A percentile compares a stretch with the other conserved stretches of the same genome.
Conservation (phyloP, 2,888 invertebrate species). For the Drosophila demipolita region DNA sequence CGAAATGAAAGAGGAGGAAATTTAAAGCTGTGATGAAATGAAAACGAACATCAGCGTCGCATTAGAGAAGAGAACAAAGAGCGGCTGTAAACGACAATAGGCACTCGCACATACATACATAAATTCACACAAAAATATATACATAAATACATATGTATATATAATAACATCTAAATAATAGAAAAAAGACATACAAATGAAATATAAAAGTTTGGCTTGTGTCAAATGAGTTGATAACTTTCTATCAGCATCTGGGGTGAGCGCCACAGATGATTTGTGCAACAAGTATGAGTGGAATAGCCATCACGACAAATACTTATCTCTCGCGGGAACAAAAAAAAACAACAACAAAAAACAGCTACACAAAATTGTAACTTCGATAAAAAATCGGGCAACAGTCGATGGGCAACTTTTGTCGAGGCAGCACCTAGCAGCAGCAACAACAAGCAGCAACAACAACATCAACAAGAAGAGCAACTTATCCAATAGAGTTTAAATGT, state of each 20-base stretch:
- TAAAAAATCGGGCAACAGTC: constrained; percentile 23
- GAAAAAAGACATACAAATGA: constrained; percentile 40
- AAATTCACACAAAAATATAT: not conserved
- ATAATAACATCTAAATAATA: constrained; percentile 2
- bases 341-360: not conserved
- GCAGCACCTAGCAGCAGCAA: constrained; percentile 19
- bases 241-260: constrained; percentile 29
- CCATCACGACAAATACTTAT: constrained; percentile 18
- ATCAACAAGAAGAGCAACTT: constrained; percentile 13
- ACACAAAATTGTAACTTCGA: constrained; percentile 20
- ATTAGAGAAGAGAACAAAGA: constrained; percentile 23
- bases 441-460: constrained; percentile 2
- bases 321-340: constrained; percentile 25
- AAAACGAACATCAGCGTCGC: constrained; percentile 16
- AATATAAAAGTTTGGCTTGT: constrained; percentile 51
- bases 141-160: not conserved
- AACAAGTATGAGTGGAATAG: constrained; percentile 32
- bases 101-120: constrained; percentile 1
- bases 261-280: constrained; percentile 21
- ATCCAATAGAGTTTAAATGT: not conserved
- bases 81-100: constrained; percentile 24
- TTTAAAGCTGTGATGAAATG: constrained; percentile 50
- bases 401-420: constrained; percentile 23
- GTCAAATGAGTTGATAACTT: constrained; percentile 43
- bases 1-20: constrained; percentile 55